A percentile compares a stretch with the other conserved stretches of the same genome.
phyloP scores from a whole-genome alignment of 2,888 invertebrate genomes.

The Muscina levida region DNA sequence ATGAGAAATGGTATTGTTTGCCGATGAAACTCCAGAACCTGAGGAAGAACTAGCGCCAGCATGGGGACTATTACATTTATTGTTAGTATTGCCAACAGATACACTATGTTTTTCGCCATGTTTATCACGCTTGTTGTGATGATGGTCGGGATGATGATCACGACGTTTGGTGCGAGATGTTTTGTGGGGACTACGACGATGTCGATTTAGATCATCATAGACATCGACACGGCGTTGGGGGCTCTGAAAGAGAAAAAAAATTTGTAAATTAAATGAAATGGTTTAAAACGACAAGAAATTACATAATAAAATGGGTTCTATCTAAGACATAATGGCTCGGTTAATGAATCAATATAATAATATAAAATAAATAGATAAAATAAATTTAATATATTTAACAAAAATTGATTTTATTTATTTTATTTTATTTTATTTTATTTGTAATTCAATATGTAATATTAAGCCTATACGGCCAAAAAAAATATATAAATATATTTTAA shows the following conservation, averaged over 20 bases:
- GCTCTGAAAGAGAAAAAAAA: slow-evolving; percentile 70
- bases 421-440: too few relatives aligned
- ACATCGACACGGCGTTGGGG: slow-evolving; percentile 78
- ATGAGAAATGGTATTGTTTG: slow-evolving; percentile 68
- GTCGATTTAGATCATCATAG: slow-evolving; percentile 77
- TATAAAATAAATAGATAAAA: too few relatives aligned
- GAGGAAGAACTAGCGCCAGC: slow-evolving; percentile 63
- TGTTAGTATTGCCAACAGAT: slow-evolving; percentile 24
- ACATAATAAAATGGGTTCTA: not conserved
- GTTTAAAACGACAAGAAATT: slow-evolving; percentile 7
- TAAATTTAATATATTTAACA: too few relatives aligned
- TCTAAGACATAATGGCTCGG: too few relatives aligned
- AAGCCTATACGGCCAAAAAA: too few relatives aligned
- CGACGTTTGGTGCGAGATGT: slow-evolving; percentile 78
- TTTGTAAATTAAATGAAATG: not conserved
- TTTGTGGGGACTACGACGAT: slow-evolving; percentile 79
- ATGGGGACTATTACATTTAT: slow-evolving; percentile 74
- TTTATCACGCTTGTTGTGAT: slow-evolving; percentile 76
- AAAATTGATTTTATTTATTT: too few relatives aligned
- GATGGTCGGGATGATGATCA: slow-evolving; percentile 69
- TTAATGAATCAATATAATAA: too few relatives aligned
- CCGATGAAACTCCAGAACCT: slow-evolving; percentile 40
- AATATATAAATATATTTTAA: too few relatives aligned
- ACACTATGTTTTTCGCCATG: slow-evolving; percentile 70
- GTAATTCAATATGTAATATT: too few relatives aligned